Evolutionary conservation across 2,797 vertebrate species (phyloP).

Genomic region (Anguilla anguilla): DNA sequence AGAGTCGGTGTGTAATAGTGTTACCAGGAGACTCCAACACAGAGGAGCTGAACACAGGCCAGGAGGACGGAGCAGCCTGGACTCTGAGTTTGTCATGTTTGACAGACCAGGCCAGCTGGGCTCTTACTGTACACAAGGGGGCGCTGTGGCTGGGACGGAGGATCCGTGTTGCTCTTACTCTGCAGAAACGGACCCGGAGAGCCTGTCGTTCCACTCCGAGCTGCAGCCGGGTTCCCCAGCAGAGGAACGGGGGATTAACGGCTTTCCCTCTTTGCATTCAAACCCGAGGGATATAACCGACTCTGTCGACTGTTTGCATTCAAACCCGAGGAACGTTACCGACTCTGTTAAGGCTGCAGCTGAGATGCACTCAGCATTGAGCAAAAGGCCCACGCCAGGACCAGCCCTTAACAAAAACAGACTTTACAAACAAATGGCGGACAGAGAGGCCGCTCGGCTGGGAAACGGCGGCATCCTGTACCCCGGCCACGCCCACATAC

Average conservation of each 20-base stretch:
- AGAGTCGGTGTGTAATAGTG: not conserved
- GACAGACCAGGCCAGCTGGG: constrained; percentile 53
- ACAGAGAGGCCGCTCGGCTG: not conserved
- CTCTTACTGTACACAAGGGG: constrained; percentile 57
- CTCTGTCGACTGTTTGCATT: not conserved
- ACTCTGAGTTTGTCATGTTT: not conserved
- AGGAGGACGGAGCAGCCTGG: not conserved
- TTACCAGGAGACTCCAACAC: not conserved
- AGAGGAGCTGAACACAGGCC: not conserved
- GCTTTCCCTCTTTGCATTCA: not conserved
- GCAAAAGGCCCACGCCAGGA: not conserved
- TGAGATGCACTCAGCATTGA: not conserved
- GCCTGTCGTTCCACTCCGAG: constrained; percentile 13
- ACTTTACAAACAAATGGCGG: not conserved
- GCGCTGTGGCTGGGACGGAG: not conserved
- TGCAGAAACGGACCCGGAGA: not conserved
- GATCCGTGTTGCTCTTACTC: constrained; percentile 8
- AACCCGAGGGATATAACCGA: not conserved
- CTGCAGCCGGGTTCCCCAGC: not conserved
- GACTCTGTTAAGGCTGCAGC: not conserved
- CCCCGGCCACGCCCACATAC: not conserved
- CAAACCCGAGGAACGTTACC: not conserved
- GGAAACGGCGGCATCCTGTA: not conserved
- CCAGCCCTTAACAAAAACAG: not conserved
- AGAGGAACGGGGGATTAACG: not conserved